Conservation (phyloP, 2,797 vertebrate genomes). For the Pelochelys cantorii region DNA sequence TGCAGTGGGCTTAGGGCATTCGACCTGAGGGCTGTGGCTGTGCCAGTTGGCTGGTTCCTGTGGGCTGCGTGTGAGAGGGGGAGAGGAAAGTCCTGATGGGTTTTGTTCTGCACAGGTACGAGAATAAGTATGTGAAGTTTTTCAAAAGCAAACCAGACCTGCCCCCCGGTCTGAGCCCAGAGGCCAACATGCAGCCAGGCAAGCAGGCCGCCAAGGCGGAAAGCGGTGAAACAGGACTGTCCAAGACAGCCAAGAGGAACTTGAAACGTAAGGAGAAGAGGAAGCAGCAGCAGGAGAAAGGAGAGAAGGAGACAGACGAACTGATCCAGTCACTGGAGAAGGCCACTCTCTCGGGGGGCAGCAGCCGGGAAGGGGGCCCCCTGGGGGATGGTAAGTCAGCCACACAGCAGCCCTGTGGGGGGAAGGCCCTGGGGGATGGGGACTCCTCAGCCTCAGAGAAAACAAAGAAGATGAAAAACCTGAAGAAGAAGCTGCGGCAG, state of each 20-base stretch:
- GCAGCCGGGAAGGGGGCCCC: background rate
- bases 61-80: no score
- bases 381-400: background rate
- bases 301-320: conserved; percentile 72
- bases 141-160: conserved; percentile 96
- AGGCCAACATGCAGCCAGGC: conserved; percentile 49
- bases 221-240: conserved; percentile 82
- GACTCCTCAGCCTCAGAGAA: conserved; percentile 77
- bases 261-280: conserved; percentile 95
- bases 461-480: conserved; percentile 91
- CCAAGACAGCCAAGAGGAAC: conserved; percentile 93
- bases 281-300: conserved; percentile 86
- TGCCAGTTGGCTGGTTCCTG: background rate
- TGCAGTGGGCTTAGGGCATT: background rate
- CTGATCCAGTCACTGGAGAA: conserved; percentile 84
- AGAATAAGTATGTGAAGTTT: conserved; percentile 98
- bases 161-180: conserved; percentile 88
- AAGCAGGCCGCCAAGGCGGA: conserved; percentile 72
- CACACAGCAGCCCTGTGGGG: background rate
- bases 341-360: conserved; percentile 54
- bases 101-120: conserved; percentile 82
- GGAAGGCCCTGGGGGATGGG: conserved; percentile 12
- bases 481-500: conserved; percentile 94
- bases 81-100: background rate
- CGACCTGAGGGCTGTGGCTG: background rate